Evolutionary conservation across 2,888 invertebrate species (phyloP).

Genomic region (Strigamia crassipes): DNA sequence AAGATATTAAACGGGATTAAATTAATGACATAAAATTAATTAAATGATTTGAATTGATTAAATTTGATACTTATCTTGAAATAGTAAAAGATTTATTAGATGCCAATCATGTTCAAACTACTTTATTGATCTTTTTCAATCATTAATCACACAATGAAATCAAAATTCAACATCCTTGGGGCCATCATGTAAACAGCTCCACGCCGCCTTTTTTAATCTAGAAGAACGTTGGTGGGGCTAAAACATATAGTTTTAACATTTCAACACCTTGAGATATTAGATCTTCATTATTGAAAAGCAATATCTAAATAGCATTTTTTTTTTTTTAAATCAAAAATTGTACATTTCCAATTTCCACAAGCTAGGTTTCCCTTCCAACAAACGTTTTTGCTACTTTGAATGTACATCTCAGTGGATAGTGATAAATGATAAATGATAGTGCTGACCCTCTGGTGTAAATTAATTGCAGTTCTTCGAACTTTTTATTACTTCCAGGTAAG

Average conservation of each 20-base stretch:
- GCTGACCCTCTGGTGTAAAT: background rate
- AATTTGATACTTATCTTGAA: background rate
- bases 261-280: too few species aligned
- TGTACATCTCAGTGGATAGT: background rate
- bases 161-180: background rate
- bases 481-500: constrained; percentile 12
- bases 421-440: background rate
- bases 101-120: background rate
- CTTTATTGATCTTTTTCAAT: background rate
- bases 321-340: background rate
- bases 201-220: background rate
- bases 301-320: too few species aligned
- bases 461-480: constrained; percentile 20
- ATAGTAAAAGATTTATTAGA: background rate
- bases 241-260: background rate
- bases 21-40: background rate
- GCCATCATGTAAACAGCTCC: background rate
- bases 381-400: background rate
- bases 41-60: background rate
- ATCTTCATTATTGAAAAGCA: too few species aligned
- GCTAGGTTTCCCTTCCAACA: background rate
- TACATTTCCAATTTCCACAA: background rate
- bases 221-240: background rate
- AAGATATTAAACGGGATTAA: background rate
- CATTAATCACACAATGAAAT: background rate